Evolutionary conservation across 2,888 invertebrate species (phyloP).

Genomic region (Eilema griseolum): DNA sequence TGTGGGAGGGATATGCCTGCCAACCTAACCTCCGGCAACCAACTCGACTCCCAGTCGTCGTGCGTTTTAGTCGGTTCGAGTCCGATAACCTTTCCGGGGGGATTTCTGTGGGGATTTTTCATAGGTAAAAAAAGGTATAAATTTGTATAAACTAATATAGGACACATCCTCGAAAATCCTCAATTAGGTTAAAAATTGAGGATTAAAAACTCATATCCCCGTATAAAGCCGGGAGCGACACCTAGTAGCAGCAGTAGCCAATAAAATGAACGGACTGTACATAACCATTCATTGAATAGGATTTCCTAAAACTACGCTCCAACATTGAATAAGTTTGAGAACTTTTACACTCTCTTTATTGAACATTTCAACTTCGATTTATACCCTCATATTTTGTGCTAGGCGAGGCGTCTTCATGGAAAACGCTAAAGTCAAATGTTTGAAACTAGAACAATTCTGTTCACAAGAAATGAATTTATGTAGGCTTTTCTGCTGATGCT

Average conservation of each 20-base stretch:
- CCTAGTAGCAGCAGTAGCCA: not conserved
- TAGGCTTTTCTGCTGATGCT: constrained; percentile 22
- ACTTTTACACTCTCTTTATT: constrained; percentile 29
- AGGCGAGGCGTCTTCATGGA: constrained; percentile 21
- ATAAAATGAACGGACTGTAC: not conserved
- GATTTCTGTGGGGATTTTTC: too few relatives aligned
- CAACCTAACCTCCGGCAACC: too few relatives aligned
- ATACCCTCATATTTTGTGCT: constrained; percentile 32
- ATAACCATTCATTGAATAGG: constrained; percentile 6
- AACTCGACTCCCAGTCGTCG: too few relatives aligned
- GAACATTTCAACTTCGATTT: constrained; percentile 32
- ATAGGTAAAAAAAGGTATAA: too few relatives aligned
- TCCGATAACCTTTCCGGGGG: too few relatives aligned
- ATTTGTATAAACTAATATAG: too few relatives aligned
- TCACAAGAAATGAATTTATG: constrained; percentile 25
- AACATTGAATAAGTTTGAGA: constrained; percentile 6
- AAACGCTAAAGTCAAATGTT: constrained; percentile 23
- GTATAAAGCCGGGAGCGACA: not conserved
- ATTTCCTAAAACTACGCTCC: not conserved
- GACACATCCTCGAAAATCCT: too few relatives aligned
- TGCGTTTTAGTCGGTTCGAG: too few relatives aligned
- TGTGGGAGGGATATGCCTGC: too few relatives aligned
- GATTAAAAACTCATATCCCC: too few relatives aligned
- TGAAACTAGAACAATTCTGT: constrained; percentile 37
- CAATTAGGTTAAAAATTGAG: too few relatives aligned